phyloP scores from a whole-genome alignment of 2,888 invertebrate genomes.

The Tryphoninae sp. region DNA sequence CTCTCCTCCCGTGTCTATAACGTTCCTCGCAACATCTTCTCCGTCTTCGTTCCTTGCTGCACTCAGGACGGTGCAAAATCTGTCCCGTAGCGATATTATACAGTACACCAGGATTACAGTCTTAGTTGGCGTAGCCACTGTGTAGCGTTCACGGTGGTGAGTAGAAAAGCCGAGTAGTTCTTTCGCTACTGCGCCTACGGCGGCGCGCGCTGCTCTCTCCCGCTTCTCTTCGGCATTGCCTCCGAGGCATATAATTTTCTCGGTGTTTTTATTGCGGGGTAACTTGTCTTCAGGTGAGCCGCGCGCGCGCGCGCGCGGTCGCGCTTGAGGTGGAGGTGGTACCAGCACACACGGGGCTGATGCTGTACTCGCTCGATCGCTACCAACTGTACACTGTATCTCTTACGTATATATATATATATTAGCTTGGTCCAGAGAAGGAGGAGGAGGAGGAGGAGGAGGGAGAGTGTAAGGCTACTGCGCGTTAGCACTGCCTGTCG shows the following conservation, averaged over 20 bases:
- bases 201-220: conserved; percentile 67
- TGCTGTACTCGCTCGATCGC: conserved; percentile 30
- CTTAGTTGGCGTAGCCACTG: conserved; percentile 25
- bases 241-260: conserved; percentile 81
- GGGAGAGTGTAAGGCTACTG: conserved; percentile 79
- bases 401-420: conserved; percentile 9
- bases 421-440: conserved; percentile 2
- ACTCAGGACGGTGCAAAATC: conserved; percentile 21
- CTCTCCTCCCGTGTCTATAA: not conserved
- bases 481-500: conserved; percentile 76
- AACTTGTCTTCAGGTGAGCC: conserved; percentile 81
- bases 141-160: conserved; percentile 60
- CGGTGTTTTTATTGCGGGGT: conserved; percentile 81
- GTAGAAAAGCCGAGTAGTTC: conserved; percentile 78
- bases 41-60: conserved; percentile 22
- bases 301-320: conserved; percentile 70
- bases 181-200: conserved; percentile 71
- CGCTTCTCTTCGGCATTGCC: conserved; percentile 67
- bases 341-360: conserved; percentile 66
- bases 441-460: conserved; percentile 27
- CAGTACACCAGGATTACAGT: conserved; percentile 48
- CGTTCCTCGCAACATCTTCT: conserved; percentile 35
- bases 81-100: conserved; percentile 30
- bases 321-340: conserved; percentile 78
- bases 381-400: conserved; percentile 7